Evolutionary conservation across 2,113 vertebrate genomes (phyloP).

Genomic region (Piprites chloris): DNA sequence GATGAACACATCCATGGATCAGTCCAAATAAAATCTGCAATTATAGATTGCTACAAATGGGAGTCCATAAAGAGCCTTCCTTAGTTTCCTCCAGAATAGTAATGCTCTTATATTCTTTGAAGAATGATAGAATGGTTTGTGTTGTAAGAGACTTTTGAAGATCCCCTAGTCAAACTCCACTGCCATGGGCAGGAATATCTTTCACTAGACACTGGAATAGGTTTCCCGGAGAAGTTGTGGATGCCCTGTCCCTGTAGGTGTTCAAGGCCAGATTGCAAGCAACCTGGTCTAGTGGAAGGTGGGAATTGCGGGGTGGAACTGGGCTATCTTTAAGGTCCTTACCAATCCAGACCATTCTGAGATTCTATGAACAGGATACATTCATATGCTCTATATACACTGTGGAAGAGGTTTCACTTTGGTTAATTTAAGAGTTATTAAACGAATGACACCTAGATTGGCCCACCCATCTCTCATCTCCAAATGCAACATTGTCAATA

Average conservation of each 20-base stretch:
- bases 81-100: background rate
- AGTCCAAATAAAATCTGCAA: background rate
- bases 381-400: too few relatives aligned
- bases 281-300: accelerated
- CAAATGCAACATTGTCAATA: background rate
- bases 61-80: background rate
- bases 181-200: background rate
- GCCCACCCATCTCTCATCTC: background rate
- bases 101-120: background rate
- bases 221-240: background rate
- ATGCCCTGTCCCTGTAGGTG: background rate
- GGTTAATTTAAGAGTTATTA: background rate
- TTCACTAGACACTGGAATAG: background rate
- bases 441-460: background rate
- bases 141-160: background rate
- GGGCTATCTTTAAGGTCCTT: background rate
- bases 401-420: background rate
- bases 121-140: background rate
- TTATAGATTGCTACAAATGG: background rate
- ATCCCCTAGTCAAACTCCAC: background rate
- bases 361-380: background rate
- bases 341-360: background rate
- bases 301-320: background rate
- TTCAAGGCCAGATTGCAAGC: background rate
- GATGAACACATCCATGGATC: background rate